These are phyloP conservation scores for Dasyornis broadbenti DNA, from an alignment of 2,113 vertebrate genomes.

Conservation along the genomic window DNA sequence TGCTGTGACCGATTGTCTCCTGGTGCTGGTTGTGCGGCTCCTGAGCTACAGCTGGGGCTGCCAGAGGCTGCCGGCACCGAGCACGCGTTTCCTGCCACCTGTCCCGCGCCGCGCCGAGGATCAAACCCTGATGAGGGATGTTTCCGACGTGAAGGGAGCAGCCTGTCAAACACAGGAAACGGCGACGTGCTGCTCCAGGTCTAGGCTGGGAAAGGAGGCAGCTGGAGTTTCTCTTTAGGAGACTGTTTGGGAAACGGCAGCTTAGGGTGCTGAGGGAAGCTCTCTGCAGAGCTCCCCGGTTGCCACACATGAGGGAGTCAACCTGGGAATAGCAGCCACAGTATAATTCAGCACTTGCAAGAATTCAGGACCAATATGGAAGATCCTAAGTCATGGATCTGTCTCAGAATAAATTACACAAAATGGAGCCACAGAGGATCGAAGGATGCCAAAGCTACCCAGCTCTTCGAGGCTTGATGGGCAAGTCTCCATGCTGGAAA, in stretches of 20 bases:
- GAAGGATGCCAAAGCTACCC: neutral
- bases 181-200: neutral
- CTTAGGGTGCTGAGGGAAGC: neutral
- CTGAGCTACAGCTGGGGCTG: neutral
- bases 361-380: neutral
- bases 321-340: neutral
- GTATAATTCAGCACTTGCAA: neutral
- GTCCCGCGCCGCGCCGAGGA: neutral
- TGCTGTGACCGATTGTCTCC: neutral
- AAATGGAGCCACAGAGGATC: neutral
- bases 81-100: conserved; percentile 39
- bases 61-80: neutral
- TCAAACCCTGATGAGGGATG: neutral
- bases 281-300: neutral
- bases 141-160: neutral
- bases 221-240: neutral
- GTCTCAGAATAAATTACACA: neutral
- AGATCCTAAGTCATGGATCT: neutral
- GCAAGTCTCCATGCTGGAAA: neutral
- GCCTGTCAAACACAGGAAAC: conserved; percentile 39
- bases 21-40: fast-evolving
- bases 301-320: neutral
- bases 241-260: neutral
- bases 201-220: neutral
- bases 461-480: neutral